Conservation (phyloP, 2,797 vertebrate genomes). For the Sparidentex hasta region DNA sequence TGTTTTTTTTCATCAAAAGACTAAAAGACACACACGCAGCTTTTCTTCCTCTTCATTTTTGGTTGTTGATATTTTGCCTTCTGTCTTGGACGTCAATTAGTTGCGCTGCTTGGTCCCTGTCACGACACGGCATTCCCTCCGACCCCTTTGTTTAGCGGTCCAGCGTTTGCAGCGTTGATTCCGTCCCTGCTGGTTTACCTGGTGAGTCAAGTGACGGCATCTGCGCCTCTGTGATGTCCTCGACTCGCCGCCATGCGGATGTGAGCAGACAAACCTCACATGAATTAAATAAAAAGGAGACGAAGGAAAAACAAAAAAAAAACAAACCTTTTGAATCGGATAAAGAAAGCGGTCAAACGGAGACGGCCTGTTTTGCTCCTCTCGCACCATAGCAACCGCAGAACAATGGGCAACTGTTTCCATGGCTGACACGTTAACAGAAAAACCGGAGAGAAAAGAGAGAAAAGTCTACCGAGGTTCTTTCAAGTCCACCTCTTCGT, state of each 20-base stretch:
- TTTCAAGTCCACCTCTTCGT: slow-evolving; percentile 25
- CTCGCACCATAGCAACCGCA: slow-evolving; percentile 56
- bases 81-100: slow-evolving; percentile 1
- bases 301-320: neutral
- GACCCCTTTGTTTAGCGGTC: slow-evolving; percentile 32
- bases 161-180: slow-evolving; percentile 18
- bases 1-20: neutral
- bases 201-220: slow-evolving; percentile 36
- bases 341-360: slow-evolving; percentile 31
- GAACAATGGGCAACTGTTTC: slow-evolving; percentile 27
- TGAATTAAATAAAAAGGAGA: neutral
- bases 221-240: slow-evolving; percentile 18
- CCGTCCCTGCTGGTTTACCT: slow-evolving; percentile 32
- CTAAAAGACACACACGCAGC: neutral
- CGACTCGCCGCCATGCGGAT: slow-evolving; percentile 27
- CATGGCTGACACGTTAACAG: slow-evolving; percentile 9
- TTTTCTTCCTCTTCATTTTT: neutral
- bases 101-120: neutral
- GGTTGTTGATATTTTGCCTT: neutral
- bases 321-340: slow-evolving; percentile 21
- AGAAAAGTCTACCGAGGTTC: neutral
- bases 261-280: slow-evolving; percentile 32
- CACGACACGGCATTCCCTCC: slow-evolving; percentile 16
- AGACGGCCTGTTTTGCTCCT: slow-evolving; percentile 50
- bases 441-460: slow-evolving; percentile 1